Evolutionary conservation across 2,113 vertebrate species (phyloP).

Genomic region (Sapayoa aenigma): DNA sequence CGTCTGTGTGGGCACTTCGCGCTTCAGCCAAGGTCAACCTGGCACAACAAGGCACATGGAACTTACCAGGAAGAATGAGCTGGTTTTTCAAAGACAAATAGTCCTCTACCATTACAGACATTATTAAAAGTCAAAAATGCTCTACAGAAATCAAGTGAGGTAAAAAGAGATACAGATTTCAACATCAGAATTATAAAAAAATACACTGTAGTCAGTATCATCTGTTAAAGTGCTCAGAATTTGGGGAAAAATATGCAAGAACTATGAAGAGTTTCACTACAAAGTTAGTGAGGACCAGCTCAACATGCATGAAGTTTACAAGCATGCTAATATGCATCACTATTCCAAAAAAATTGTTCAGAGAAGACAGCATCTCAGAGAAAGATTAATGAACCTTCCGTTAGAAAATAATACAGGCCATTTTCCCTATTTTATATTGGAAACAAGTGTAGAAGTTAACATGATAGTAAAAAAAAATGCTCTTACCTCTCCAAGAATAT

Average conservation of each 20-base stretch:
- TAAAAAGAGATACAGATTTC: not conserved
- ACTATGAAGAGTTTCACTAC: not conserved
- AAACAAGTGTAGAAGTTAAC: not conserved
- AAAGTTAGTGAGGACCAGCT: not conserved
- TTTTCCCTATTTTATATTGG: not conserved
- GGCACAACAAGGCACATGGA: not conserved
- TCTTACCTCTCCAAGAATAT: not conserved
- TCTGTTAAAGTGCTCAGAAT: not conserved
- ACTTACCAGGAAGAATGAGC: not conserved
- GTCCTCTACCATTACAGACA: not conserved
- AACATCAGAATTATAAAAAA: not conserved
- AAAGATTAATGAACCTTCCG: not conserved
- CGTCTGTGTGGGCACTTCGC: too few species aligned
- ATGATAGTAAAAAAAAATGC: not conserved
- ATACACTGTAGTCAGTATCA: rapidly evolving
- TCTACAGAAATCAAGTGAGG: not conserved
- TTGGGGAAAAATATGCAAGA: not conserved
- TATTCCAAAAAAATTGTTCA: not conserved
- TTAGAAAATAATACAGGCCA: not conserved
- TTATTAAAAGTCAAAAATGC: not conserved
- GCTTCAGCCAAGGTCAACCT: too few species aligned
- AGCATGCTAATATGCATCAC: rapidly evolving
- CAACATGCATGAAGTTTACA: rapidly evolving
- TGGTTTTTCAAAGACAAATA: not conserved
- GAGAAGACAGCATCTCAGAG: not conserved